Conservation (phyloP, 2,888 invertebrate genomes). For the Bugula neritina region DNA sequence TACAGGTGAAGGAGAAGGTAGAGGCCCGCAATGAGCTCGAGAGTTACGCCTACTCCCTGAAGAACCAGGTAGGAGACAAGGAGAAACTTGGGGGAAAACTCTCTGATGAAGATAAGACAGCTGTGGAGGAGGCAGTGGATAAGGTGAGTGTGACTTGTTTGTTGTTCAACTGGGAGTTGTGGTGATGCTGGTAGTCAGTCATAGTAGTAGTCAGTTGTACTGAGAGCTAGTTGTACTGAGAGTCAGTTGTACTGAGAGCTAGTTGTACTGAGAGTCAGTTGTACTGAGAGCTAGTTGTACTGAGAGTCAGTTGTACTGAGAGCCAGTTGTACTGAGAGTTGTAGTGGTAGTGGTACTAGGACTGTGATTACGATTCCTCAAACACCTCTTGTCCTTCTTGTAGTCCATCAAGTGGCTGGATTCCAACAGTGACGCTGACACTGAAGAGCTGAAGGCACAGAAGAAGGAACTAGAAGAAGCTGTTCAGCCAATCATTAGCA, state of each 20-base stretch:
- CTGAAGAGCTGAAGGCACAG: conserved; percentile 85
- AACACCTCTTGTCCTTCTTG: no score
- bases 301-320: no score
- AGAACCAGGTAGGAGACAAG: conserved; percentile 92
- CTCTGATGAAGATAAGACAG: conserved; percentile 81
- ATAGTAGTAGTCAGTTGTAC: no score
- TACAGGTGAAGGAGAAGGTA: conserved; percentile 63
- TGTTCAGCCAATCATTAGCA: conserved; percentile 83
- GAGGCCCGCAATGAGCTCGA: conserved; percentile 95
- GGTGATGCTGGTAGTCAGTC: no score
- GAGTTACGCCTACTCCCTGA: conserved; percentile 86
- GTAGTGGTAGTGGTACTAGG: no score
- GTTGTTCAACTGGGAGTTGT: no score
- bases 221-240: no score
- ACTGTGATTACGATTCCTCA: no score
- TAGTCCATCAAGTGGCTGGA: conserved; percentile 92
- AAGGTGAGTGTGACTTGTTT: conserved; percentile 61
- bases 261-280: no score
- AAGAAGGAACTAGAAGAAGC: conserved; percentile 89
- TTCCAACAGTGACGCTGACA: conserved; percentile 84
- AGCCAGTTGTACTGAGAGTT: no score
- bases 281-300: no score
- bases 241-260: no score
- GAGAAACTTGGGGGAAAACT: conserved; percentile 90
- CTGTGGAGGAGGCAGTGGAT: conserved; percentile 89